Base-by-base conservation (phyloP, 1,140 invertebrate genomes). In the Rhopalosiphum padi region DNA sequence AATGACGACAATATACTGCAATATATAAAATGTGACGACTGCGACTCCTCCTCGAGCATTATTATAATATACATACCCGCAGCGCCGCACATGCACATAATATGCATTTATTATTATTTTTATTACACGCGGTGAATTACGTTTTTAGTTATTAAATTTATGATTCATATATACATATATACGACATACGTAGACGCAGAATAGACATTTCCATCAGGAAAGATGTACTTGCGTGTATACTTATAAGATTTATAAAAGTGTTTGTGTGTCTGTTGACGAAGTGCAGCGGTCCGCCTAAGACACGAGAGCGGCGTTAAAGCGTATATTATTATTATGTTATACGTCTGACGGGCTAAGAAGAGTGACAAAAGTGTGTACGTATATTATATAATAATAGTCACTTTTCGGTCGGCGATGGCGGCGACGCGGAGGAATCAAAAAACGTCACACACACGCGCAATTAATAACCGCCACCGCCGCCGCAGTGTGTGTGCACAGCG, bases 361-460 rank as follows among this genome's bases (percentile, higher is more conserved):
- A 87, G 25, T 15, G 85, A 46, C 30, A 30, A 48, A 87, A 87
- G 30, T 87, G 25, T 43, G 35, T 85, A 43, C 9, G 37, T 85
- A 25, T 82, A 82, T n/a, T 35, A 77, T 77, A 85, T 41, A 85
- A 87, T n/a, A 30, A 9, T 37, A 53, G 88, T 51, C n/a, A 55
- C 48, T 89, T 53, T 89, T 55, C 35, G 37, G 87, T 88, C 87
- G n/a, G 35, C 87, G n/a, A 15, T 22, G 21, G 48, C 11, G 9
- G 23, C 37, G 9, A 22, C 22, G 5, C 35, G 37, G 88, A 90
- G 60, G n/a, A 90, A 90, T 60, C 51, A 60, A 68, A 90, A 43
- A 68, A 90, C 9, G 82, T 86, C 82, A 85, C 77, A 86, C 46
- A 35, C 46, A 93, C 82, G 82, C 91, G 82, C 91, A 92, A 92